Percentiles rank a stretch among this genome's conserved stretches.
phyloP scores from a whole-genome alignment of 2,888 invertebrate species.

The Tenthredo livida region DNA sequence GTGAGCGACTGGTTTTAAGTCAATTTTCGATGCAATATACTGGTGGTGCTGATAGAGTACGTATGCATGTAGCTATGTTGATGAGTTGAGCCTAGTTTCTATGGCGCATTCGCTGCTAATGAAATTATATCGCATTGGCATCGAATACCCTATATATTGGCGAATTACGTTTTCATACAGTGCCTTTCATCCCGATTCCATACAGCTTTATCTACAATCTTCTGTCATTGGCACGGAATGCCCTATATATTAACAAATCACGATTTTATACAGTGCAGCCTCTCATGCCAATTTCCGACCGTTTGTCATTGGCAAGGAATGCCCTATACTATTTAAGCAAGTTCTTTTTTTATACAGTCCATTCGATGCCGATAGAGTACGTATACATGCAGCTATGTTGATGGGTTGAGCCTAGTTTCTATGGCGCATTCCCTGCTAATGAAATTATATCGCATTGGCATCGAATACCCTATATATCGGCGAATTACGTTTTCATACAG shows the following conservation, averaged over 20 bases:
- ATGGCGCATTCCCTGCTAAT: background rate
- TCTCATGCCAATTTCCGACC: too few species aligned
- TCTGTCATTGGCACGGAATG: background rate
- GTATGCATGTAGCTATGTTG: background rate
- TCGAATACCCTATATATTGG: background rate
- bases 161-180: background rate
- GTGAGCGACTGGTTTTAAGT: constrained; percentile 33
- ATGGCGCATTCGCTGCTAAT: background rate
- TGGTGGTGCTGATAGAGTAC: background rate
- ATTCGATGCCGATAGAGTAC: background rate
- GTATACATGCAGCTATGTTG: background rate
- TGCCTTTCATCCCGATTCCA: background rate
- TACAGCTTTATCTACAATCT: too few species aligned
- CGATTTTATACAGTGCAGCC: background rate
- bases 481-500: background rate
- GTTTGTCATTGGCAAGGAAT: too few species aligned
- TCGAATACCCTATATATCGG: background rate
- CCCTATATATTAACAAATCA: background rate
- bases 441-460: background rate
- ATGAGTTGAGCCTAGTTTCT: background rate
- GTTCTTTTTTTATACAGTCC: too few species aligned
- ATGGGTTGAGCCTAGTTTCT: background rate
- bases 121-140: background rate
- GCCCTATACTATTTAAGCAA: too few species aligned
- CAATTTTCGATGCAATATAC: constrained; percentile 41